phyloP scores from a whole-genome alignment of 2,888 invertebrate species.

The Leptopilina syphax region DNA sequence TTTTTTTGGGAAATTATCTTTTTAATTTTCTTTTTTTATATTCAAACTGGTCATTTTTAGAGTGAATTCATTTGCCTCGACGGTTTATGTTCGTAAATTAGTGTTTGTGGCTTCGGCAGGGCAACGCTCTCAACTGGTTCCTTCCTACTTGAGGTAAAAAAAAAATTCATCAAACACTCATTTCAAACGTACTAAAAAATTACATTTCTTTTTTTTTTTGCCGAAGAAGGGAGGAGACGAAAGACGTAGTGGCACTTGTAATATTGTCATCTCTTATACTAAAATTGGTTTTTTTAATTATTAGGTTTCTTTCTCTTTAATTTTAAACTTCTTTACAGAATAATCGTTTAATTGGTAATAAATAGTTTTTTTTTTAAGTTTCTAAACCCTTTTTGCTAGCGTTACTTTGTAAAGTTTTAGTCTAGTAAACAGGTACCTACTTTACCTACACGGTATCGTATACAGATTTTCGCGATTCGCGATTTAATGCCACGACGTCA shows the following conservation, averaged over 20 bases:
- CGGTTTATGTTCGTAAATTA: slow-evolving; percentile 38
- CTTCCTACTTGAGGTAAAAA: slow-evolving; percentile 47
- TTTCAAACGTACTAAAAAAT: slow-evolving; percentile 16
- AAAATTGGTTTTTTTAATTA: slow-evolving; percentile 48
- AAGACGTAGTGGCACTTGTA: slow-evolving; percentile 66
- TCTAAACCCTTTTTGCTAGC: slow-evolving; percentile 65
- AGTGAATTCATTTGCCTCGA: slow-evolving; percentile 7
- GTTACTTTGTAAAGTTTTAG: slow-evolving; percentile 68
- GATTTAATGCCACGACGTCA: slow-evolving; percentile 73
- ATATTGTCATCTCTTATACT: slow-evolving; percentile 73
- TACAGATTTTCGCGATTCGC: slow-evolving; percentile 72
- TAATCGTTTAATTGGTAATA: slow-evolving; percentile 66
- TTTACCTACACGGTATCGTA: slow-evolving; percentile 77
- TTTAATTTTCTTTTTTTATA: slow-evolving; percentile 23
- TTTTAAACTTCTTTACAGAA: slow-evolving; percentile 41
- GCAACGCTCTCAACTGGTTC: slow-evolving; percentile 60
- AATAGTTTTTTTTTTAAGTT: slow-evolving; percentile 62
- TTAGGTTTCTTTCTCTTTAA: slow-evolving; percentile 24
- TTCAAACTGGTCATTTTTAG: too few relatives aligned
- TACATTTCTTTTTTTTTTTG: slow-evolving; percentile 41
- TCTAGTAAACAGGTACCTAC: slow-evolving; percentile 76
- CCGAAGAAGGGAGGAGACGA: slow-evolving; percentile 37
- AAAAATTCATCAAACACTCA: neutral
- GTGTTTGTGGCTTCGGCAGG: slow-evolving; percentile 57
- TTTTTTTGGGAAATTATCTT: too few relatives aligned